Conservation (phyloP, 2,113 vertebrate genomes). For the Eubucco bourcierii region DNA sequence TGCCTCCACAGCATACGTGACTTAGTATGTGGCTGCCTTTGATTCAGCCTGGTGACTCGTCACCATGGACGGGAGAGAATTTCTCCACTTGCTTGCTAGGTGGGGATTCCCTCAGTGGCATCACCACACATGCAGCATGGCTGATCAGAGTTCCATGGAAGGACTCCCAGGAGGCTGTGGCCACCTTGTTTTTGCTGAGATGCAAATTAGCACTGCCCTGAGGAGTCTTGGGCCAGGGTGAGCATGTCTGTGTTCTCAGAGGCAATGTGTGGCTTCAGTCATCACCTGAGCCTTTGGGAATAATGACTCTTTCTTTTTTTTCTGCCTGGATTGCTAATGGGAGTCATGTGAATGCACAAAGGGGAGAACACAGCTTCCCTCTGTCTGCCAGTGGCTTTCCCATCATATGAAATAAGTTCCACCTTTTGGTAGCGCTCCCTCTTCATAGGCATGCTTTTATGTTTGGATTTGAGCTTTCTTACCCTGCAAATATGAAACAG, state of each 20-base stretch:
- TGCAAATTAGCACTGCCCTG: neutral
- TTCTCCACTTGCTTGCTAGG: neutral
- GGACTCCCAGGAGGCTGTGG: neutral
- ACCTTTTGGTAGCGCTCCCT: neutral
- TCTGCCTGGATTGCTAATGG: neutral
- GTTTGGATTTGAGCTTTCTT: neutral
- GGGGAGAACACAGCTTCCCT: neutral
- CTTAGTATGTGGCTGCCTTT: neutral
- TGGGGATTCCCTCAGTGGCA: neutral
- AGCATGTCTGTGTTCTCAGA: neutral
- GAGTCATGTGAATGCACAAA: neutral
- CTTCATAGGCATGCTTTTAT: neutral
- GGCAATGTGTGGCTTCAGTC: conserved; percentile 11
- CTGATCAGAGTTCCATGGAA: neutral
- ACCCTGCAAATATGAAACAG: neutral
- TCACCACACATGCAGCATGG: neutral
- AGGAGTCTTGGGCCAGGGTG: neutral
- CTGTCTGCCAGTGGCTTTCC: neutral
- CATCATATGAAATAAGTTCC: neutral
- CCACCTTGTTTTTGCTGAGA: neutral
- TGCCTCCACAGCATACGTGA: neutral
- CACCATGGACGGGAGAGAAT: neutral
- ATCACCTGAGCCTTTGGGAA: neutral
- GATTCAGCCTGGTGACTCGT: neutral
- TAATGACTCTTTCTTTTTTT: neutral